Evolutionary conservation across 1,140 invertebrate genomes (phyloP), one percentile per base, ranked within the genome.

Genomic region (Campoletis sonorensis): DNA sequence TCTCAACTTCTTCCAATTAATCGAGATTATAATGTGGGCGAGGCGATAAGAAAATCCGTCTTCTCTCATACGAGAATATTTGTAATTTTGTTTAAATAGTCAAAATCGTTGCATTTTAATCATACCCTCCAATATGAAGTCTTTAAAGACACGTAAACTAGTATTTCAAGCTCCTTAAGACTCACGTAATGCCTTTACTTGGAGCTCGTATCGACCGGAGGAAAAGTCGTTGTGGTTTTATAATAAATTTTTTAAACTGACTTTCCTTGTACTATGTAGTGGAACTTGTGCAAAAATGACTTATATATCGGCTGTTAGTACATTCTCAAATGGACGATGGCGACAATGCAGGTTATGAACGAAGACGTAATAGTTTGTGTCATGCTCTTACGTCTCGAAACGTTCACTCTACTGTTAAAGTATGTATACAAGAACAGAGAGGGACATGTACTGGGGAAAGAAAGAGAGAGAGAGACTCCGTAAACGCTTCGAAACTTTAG

Each of bases 221-320:
- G 51, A 73, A 73, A 13, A 54, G 45, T 18, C 45, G 2, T 54
- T 51, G 27, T 49, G 70, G 72, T 75, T 0, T n/a, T 30, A 75
- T 4, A 16, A 75, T 54, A 51, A 54, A 75, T 75, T 51, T 75
- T 75, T 75, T 33, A 75, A 75, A 23, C 40, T n/a, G 54, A 54
- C 16, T 45, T 33, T 30, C 23, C 72, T 54, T 54, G 23, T 49
- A 45, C n/a, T 72, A 49, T 54, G 49, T 75, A 75, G 13, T 23
- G 1, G 26, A 75, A 26, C 23, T 75, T 27, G 40, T 75, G 26
- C 15, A 4, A 18, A 16, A n/a, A 16, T 54, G 40, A 26, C 13
- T 0, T 51, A 33, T 30, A 33, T 54, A 0, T 23, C 15, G 13
- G 16, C 15, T 30, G 18, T 26, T n/a, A 30, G 49, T 27, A 26